A percentile compares a stretch with the other conserved stretches of the same genome.
These are phyloP conservation scores for Zonotrichia albicollis DNA, from an alignment of 2,797 vertebrate genomes.

Conservation along the genomic window DNA sequence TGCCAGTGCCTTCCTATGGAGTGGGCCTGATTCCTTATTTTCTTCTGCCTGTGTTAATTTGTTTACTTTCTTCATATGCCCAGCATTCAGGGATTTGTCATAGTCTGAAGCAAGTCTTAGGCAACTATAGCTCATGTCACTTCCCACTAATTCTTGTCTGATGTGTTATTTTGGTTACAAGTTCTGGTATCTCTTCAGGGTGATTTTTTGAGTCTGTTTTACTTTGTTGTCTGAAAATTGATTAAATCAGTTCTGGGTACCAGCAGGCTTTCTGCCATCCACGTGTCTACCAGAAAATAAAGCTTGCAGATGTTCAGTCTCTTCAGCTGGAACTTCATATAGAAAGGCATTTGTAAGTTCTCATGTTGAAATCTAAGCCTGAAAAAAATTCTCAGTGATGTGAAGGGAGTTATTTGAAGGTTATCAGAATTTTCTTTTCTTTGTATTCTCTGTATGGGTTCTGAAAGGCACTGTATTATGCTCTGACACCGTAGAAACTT, in stretches of 20 bases:
- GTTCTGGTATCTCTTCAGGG: slow-evolving; percentile 34
- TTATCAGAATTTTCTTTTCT: background rate
- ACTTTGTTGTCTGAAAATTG: slow-evolving; percentile 56
- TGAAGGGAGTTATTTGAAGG: slow-evolving; percentile 7
- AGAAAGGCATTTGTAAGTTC: background rate
- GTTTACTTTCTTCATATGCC: background rate
- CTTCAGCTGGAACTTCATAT: background rate
- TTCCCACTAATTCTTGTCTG: slow-evolving; percentile 64
- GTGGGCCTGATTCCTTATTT: background rate
- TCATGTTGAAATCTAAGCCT: background rate
- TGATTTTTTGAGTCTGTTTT: background rate
- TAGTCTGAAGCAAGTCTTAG: slow-evolving; percentile 17
- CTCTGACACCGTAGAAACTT: background rate
- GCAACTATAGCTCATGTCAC: slow-evolving; percentile 55
- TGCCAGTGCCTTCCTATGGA: background rate
- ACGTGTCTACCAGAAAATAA: slow-evolving; percentile 25
- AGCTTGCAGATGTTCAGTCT: slow-evolving; percentile 20
- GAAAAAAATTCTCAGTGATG: background rate
- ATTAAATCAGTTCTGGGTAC: slow-evolving; percentile 54
- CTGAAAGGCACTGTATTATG: background rate
- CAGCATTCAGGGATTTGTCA: background rate
- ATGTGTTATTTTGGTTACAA: slow-evolving; percentile 66
- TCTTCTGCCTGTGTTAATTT: background rate
- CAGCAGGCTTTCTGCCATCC: slow-evolving; percentile 62
- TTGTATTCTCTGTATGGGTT: background rate